Base-by-base conservation (phyloP, 2,797 vertebrate genomes). In the Spea hammondii region DNA sequence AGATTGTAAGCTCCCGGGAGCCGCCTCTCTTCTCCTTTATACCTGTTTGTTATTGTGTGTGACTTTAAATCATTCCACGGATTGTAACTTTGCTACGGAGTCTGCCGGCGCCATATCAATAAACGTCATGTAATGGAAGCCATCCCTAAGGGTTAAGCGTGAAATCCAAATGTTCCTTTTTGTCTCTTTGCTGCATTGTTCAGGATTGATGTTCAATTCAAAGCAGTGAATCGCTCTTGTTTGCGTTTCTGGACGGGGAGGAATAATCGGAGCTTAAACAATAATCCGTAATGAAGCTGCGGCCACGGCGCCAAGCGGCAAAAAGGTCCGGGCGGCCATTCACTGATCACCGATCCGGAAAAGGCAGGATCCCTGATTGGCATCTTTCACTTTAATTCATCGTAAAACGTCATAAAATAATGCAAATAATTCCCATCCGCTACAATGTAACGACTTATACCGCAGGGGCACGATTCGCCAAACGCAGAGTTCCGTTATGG, bases 121-220 rank as follows among this genome's bases (percentile, higher is more conserved):
- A 32, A 32, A 32, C 3, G 2, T 32, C 32, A 32, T 32, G 32
- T 32, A 32, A 32, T 32, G 32, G 32, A 17, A 62, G 62, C n/a
- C 55, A 17, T 32, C 17, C 57, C 62, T n/a, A 62, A 32, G 32
- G 32, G 55, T 32, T 70, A 68, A 53, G 65, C 71, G 62, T 46
- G 54, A 49, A 11, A 59, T 17, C 70, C 77, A 4, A 45, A 72
- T 46, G 66, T 51, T 17, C 4, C 59, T 50, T 59, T 70, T 47
- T 4, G 66, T 45, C 10, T 9, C 2, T 48, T 53, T 66, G 49
- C 51, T 79, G 77, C 14, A 78, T 78, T 78, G 72, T 78, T 72
- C 66, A 78, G 60, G 77, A 78, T 78, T 64, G 51, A 78, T 78
- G 70, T 67, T 66, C 59, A 65, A 54, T 47, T 66, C 77, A 65